Conservation (phyloP, 2,113 vertebrate genomes). For the Hymenochirus boettgeri region DNA sequence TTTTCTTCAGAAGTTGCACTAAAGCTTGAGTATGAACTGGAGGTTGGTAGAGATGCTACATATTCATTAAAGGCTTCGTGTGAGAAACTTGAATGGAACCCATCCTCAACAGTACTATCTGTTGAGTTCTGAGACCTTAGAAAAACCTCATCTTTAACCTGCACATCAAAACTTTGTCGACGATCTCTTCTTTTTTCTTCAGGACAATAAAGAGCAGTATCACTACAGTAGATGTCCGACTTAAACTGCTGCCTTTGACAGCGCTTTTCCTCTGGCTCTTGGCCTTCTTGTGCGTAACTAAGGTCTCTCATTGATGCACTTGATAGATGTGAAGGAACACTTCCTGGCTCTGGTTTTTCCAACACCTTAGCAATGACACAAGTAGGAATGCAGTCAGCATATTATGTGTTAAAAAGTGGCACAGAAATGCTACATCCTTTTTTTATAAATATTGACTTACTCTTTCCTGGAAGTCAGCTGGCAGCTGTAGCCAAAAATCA, state of each 20-base stretch:
- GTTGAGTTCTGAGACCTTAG: slow-evolving; percentile 79
- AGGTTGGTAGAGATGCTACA: slow-evolving; percentile 73
- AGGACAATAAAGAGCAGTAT: slow-evolving; percentile 87
- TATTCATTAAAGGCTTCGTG: slow-evolving; percentile 75
- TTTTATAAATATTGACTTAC: slow-evolving; percentile 83
- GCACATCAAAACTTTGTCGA: slow-evolving; percentile 76
- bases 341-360: slow-evolving; percentile 81
- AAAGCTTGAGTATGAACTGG: slow-evolving; percentile 91
- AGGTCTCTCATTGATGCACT: slow-evolving; percentile 67
- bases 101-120: slow-evolving; percentile 77
- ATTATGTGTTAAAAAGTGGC: slow-evolving; percentile 71
- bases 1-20: slow-evolving; percentile 86
- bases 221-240: slow-evolving; percentile 84
- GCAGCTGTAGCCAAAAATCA: slow-evolving; percentile 64
- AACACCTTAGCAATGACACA: slow-evolving; percentile 81
- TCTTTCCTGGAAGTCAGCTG: slow-evolving; percentile 82
- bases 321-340: slow-evolving; percentile 73
- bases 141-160: slow-evolving; percentile 65
- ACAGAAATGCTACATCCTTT: slow-evolving; percentile 65
- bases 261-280: slow-evolving; percentile 65
- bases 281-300: slow-evolving; percentile 59
- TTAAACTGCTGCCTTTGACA: slow-evolving; percentile 73
- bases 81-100: slow-evolving; percentile 74
- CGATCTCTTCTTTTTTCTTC: slow-evolving; percentile 79
- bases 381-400: slow-evolving; percentile 76